Evolutionary conservation across 2,797 vertebrate species (phyloP).

Genomic region (Gymnothorax javanicus): DNA sequence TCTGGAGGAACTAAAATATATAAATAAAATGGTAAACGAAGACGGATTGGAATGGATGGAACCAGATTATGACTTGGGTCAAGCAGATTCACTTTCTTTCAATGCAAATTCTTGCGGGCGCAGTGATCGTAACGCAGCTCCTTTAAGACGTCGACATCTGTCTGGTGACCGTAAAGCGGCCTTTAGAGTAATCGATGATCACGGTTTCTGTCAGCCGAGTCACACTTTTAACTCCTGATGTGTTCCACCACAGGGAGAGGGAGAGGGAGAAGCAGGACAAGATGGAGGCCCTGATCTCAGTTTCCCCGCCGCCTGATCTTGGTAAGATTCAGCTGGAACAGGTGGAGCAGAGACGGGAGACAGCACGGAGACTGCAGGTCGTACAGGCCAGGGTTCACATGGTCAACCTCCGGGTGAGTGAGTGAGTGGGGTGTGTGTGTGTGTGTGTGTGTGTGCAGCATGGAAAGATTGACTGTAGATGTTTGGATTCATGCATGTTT

Average conservation of each 20-base stretch:
- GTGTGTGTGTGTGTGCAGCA: conserved; percentile 1
- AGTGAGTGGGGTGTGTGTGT: background rate
- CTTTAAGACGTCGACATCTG: too few species aligned
- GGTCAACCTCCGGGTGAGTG: conserved; percentile 68
- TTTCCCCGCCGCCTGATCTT: conserved; percentile 34
- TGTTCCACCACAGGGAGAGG: conserved; percentile 71
- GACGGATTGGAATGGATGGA: too few species aligned
- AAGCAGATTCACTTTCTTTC: too few species aligned
- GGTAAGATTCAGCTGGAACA: conserved; percentile 42
- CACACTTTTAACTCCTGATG: background rate
- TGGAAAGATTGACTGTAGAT: background rate
- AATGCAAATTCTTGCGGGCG: too few species aligned
- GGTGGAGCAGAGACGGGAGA: conserved; percentile 27
- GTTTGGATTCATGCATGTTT: background rate
- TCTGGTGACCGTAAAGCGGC: too few species aligned
- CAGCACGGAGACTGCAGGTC: conserved; percentile 52
- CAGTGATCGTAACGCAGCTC: too few species aligned
- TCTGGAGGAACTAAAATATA: too few species aligned
- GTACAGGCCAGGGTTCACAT: conserved; percentile 59
- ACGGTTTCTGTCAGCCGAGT: background rate
- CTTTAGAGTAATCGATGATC: background rate
- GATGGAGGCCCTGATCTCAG: conserved; percentile 43
- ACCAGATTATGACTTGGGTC: too few species aligned
- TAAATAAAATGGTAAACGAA: too few species aligned
- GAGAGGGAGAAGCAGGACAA: conserved; percentile 66